A percentile compares a stretch with the other conserved stretches of the same genome.
phyloP scores from a whole-genome alignment of 1,140 invertebrate genomes.

The Zeugodacus cucurbitae region DNA sequence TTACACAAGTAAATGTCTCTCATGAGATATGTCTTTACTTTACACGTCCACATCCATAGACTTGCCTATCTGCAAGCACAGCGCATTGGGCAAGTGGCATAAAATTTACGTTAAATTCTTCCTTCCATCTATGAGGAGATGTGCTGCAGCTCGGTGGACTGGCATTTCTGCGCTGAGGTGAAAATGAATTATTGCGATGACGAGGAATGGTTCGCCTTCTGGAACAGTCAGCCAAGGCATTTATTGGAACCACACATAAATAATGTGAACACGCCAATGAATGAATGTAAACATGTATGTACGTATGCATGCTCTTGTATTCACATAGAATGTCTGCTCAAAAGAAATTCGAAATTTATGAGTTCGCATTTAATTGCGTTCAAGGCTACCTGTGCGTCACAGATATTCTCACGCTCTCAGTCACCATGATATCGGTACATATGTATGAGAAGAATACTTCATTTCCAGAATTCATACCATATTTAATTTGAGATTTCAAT shows the following conservation, averaged over 20 bases:
- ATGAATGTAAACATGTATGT: not conserved
- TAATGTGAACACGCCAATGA: not conserved
- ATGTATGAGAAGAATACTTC: not conserved
- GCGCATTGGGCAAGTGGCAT: not conserved
- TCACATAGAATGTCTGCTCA: not conserved
- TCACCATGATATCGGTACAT: too few species aligned
- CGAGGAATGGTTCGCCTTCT: not conserved
- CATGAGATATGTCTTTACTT: not conserved
- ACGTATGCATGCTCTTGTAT: not conserved
- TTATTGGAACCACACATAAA: conserved; percentile 12
- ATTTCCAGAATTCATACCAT: not conserved
- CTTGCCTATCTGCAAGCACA: not conserved
- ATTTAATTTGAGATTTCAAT: not conserved
- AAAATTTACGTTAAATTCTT: conserved; percentile 10
- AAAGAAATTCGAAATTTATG: conserved; percentile 11
- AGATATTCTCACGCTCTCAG: not conserved
- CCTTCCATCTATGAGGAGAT: not conserved
- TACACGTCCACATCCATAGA: not conserved
- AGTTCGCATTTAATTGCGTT: conserved; percentile 10
- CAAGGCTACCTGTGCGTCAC: not conserved
- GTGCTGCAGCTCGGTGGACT: not conserved
- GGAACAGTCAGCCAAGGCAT: not conserved
- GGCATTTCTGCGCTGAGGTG: not conserved
- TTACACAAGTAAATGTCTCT: not conserved
- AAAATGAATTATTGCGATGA: not conserved